phyloP scores from a whole-genome alignment of 2,888 invertebrate genomes.

The Erannis defoliaria region DNA sequence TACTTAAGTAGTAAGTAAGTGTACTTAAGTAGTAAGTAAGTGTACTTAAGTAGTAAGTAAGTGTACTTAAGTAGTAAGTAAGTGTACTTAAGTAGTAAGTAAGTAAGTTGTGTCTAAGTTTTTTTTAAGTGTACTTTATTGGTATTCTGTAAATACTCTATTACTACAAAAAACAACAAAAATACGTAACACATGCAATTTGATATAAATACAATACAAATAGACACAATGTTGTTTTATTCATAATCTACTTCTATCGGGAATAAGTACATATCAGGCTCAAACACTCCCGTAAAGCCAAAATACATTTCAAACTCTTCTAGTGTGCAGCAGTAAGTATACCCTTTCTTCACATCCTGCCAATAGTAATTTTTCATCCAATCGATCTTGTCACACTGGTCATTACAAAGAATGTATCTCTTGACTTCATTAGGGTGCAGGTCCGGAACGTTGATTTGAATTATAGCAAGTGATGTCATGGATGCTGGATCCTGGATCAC shows the following conservation, averaged over 20 bases:
- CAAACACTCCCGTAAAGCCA: slow-evolving; percentile 44
- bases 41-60: no score
- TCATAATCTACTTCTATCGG: not conserved
- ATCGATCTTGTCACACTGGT: slow-evolving; percentile 56
- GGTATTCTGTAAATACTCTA: no score
- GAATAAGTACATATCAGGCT: slow-evolving; percentile 15
- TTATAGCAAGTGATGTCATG: slow-evolving; percentile 59
- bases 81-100: no score
- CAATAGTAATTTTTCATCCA: slow-evolving; percentile 61
- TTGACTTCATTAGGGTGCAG: slow-evolving; percentile 45
- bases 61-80: no score
- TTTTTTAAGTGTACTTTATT: no score
- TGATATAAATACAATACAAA: no score
- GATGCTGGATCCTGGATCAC: slow-evolving; percentile 59
- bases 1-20: no score
- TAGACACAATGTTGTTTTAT: no score
- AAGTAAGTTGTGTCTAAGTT: no score
- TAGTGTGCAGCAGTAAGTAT: slow-evolving; percentile 63
- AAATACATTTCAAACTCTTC: slow-evolving; percentile 58
- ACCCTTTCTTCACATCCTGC: slow-evolving; percentile 56
- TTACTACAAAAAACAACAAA: no score
- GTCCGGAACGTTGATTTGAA: slow-evolving; percentile 68
- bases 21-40: no score
- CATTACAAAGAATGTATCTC: slow-evolving; percentile 54
- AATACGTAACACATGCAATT: no score